These are phyloP conservation scores for Chelonoidis abingdonii DNA, from an alignment of 2,113 vertebrate species.

Conservation along the genomic window DNA sequence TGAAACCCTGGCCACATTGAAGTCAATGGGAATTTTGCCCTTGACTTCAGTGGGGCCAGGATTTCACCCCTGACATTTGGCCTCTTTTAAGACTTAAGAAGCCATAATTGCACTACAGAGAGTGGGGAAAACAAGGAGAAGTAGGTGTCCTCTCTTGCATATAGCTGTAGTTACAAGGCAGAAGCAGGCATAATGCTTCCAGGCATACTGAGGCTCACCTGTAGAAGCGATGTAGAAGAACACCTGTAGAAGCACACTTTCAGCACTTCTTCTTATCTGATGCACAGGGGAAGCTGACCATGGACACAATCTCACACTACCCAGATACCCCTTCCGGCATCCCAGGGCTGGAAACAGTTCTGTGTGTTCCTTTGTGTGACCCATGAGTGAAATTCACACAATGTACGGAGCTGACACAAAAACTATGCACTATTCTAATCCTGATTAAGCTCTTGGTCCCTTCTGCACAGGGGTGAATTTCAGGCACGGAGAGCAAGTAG, in stretches of 20 bases:
- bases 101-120: not conserved
- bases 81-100: not conserved
- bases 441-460: not conserved
- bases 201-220: not conserved
- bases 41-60: not conserved
- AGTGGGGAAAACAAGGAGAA: not conserved
- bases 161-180: not conserved
- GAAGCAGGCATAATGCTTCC: not conserved
- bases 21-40: not conserved
- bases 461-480: not conserved
- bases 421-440: not conserved
- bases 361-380: not conserved
- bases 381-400: not conserved
- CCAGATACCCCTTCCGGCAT: not conserved
- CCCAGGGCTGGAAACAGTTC: not conserved
- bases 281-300: not conserved
- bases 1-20: not conserved
- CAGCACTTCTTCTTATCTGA: not conserved
- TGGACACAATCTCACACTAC: not conserved
- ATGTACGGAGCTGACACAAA: not conserved
- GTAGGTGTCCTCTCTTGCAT: rapidly evolving
- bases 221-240: not conserved
- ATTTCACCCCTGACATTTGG: not conserved
- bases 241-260: not conserved
- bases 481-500: not conserved